Base-by-base conservation (phyloP, 2,888 invertebrate species). In the Leptopilina syphax region DNA sequence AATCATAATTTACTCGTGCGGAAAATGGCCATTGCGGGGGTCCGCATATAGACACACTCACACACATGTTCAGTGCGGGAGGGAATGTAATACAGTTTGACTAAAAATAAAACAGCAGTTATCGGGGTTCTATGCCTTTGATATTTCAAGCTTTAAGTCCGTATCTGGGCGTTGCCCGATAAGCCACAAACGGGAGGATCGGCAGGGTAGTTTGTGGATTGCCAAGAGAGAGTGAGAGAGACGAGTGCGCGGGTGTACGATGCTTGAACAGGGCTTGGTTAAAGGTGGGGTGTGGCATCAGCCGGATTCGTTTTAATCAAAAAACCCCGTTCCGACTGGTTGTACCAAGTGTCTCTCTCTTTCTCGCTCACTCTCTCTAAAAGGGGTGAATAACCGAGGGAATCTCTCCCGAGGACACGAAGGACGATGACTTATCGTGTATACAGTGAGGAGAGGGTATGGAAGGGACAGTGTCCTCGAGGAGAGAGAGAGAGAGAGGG, bases 161-260 rank as follows among this genome's bases (percentile, higher is more conserved):
- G 84, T 83, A 86, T 86, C 87, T 87, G 87, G 88, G 88, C 88
- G 87, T 88, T 88, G 88, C 84, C 87, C 85, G 87, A 87, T 86
- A 86, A 87, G 82, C 82, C 66, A 79, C 70, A 78, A 18, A n/a
- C 79, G 81, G 80, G 78, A 57, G 77, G 65, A 80, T 67, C 70
- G 80, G n/a, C 77, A 73, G 78, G 77, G 77, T 67, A 82, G 65
- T 79, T 47, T 54, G 12, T 70, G 54, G 70, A 70, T 70, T 54
- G 41, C 54, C 68, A 50, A 50, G 50, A 50, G 44, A 44, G 44
- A 7, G 44, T 18, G 18, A 18, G 18, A 18, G 50, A 50, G 10
- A 76, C n/a, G 68, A 76, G 18, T 18, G 66, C 41, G 77, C 50
- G 70, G 27, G 54, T 50, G 65, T 50, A 77, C 65, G 60, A 18